phyloP scores from a whole-genome alignment of 2,797 vertebrate species.

The Bradypus variegatus region DNA sequence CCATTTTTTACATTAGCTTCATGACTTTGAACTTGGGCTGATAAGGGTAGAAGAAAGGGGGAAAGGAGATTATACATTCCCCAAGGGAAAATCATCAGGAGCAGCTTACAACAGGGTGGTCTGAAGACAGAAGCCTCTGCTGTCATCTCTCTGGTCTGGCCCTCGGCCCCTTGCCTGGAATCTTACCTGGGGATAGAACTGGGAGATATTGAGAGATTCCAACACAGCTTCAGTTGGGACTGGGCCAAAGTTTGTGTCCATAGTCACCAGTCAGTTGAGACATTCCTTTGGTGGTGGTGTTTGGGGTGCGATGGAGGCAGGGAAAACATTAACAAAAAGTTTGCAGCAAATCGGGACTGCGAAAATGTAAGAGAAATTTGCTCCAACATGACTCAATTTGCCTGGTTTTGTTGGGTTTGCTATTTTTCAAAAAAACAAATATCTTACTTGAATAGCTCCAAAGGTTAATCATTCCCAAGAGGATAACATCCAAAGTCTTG shows the following conservation, averaged over 20 bases:
- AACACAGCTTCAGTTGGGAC: not conserved
- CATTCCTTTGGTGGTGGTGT: not conserved
- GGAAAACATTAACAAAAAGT: not conserved
- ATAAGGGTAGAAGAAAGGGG: not conserved
- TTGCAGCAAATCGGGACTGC: not conserved
- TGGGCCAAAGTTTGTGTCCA: not conserved
- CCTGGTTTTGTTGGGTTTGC: not conserved
- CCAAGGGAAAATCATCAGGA: not conserved
- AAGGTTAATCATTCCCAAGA: not conserved
- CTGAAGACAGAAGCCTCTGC: not conserved
- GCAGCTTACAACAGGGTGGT: not conserved
- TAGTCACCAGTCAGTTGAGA: not conserved
- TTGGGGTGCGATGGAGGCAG: not conserved
- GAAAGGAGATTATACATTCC: not conserved
- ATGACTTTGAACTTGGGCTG: constrained; percentile 10
- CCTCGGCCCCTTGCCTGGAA: not conserved
- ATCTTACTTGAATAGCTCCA: not conserved
- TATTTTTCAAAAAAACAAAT: not conserved
- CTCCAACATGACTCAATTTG: not conserved
- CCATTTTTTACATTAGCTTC: not conserved
- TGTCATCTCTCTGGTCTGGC: not conserved
- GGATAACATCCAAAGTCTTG: not conserved
- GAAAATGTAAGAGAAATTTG: not conserved
- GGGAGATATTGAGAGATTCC: not conserved
- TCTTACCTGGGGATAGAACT: not conserved